phyloP scores from a whole-genome alignment of 2,888 invertebrate species.

The Liposcelis brunnea region DNA sequence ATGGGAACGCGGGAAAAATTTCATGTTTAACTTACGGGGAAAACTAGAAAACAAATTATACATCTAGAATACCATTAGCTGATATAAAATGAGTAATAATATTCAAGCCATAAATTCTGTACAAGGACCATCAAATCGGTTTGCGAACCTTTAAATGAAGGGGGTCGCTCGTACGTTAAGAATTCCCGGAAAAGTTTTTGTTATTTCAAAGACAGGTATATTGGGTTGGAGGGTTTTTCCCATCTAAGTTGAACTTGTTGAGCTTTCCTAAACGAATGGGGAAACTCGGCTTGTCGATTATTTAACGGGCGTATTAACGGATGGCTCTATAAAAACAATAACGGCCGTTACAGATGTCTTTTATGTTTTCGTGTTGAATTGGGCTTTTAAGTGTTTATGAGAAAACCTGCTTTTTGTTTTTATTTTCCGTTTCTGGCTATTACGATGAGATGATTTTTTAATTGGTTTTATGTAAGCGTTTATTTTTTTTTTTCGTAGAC shows the following conservation, averaged over 20 bases:
- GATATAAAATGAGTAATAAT: slow-evolving; percentile 8
- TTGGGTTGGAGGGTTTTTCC: too few relatives aligned
- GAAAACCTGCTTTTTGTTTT: slow-evolving; percentile 8
- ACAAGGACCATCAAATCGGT: slow-evolving; percentile 4
- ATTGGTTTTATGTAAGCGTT: slow-evolving; percentile 6
- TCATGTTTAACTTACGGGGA: too few relatives aligned
- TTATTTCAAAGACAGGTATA: too few relatives aligned
- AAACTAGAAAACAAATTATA: too few relatives aligned
- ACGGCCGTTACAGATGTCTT: slow-evolving; percentile 7
- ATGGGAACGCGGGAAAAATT: too few relatives aligned
- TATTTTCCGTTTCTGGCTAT: slow-evolving; percentile 10
- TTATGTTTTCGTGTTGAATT: slow-evolving; percentile 7
- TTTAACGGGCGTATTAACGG: slow-evolving; percentile 1
- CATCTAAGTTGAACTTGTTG: too few relatives aligned
- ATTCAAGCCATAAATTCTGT: slow-evolving; percentile 2
- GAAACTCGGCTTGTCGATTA: too few relatives aligned
- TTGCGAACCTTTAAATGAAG: slow-evolving; percentile 1
- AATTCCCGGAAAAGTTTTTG: too few relatives aligned
- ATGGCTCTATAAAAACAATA: slow-evolving; percentile 5
- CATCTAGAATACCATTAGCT: too few relatives aligned
- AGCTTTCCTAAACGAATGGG: too few relatives aligned
- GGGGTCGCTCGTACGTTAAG: too few relatives aligned
- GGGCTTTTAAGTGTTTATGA: slow-evolving; percentile 7
- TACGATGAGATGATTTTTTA: slow-evolving; percentile 13
- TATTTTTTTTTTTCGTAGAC: slow-evolving; percentile 9